These are phyloP conservation scores for Metopia argyrocephala DNA, from an alignment of 2,888 invertebrate genomes.

Conservation along the genomic window DNA sequence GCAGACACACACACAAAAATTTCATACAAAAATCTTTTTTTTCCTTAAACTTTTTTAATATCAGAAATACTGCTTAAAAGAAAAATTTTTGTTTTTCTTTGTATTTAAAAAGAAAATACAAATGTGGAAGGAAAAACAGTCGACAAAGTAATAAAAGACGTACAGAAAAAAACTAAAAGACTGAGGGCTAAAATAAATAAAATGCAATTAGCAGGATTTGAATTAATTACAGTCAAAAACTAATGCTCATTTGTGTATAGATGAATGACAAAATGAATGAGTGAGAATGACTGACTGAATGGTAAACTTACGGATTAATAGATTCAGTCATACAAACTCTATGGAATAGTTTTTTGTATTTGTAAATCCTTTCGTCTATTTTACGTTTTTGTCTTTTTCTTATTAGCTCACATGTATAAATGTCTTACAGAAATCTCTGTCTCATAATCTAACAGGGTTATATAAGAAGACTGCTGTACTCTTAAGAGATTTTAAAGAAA, in stretches of 20 bases:
- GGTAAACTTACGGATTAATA: not conserved
- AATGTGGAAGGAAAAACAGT: not conserved
- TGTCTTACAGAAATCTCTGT: too few species aligned
- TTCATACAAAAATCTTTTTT: slow-evolving; percentile 50
- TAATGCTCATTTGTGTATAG: slow-evolving; percentile 11
- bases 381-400: too few species aligned
- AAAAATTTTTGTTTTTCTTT: slow-evolving; percentile 61
- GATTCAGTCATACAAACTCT: not conserved
- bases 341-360: too few species aligned
- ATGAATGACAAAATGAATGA: slow-evolving; percentile 5
- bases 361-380: too few species aligned
- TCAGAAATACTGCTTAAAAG: slow-evolving; percentile 40
- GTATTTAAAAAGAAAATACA: slow-evolving; percentile 45
- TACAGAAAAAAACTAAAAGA: not conserved
- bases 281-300: not conserved
- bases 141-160: too few species aligned
- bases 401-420: too few species aligned
- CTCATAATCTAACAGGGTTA: too few species aligned
- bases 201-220: slow-evolving; percentile 78
- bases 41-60: slow-evolving; percentile 49
- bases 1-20: not conserved
- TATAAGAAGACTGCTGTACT: too few species aligned
- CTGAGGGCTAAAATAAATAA: slow-evolving; percentile 73
- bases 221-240: slow-evolving; percentile 73
- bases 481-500: slow-evolving; percentile 58